Evolutionary conservation across 2,888 invertebrate genomes (phyloP).

Genomic region (Malthinus seriepunctatus): DNA sequence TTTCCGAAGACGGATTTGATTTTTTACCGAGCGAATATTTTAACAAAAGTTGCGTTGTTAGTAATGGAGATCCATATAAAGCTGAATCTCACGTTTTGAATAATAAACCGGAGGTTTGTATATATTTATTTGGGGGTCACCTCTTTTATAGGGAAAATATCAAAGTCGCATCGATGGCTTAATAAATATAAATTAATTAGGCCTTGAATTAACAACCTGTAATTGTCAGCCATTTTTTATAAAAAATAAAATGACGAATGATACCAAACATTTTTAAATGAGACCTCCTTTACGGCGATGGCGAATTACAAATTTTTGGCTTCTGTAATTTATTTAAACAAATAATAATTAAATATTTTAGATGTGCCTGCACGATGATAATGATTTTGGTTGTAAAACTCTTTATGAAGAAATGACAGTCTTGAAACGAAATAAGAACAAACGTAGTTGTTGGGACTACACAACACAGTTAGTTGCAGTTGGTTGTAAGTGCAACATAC

Average conservation of each 20-base stretch:
- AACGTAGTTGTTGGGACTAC: slow-evolving; percentile 24
- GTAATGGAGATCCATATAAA: slow-evolving; percentile 14
- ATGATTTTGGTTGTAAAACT: slow-evolving; percentile 22
- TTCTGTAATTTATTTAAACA: background rate
- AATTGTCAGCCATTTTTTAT: too few species aligned
- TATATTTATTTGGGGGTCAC: background rate
- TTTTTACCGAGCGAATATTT: slow-evolving; percentile 38
- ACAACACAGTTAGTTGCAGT: slow-evolving; percentile 27
- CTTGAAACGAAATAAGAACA: slow-evolving; percentile 12
- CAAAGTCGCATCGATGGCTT: too few species aligned
- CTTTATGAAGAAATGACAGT: slow-evolving; percentile 18
- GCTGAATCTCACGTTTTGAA: background rate
- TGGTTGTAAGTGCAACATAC: slow-evolving; percentile 38
- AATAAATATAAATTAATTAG: too few species aligned
- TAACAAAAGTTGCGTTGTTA: slow-evolving; percentile 26
- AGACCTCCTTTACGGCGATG: too few species aligned
- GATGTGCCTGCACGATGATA: slow-evolving; percentile 19
- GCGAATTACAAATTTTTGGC: background rate
- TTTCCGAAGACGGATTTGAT: slow-evolving; percentile 37
- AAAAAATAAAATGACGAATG: too few species aligned
- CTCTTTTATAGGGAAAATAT: too few species aligned
- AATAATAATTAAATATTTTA: background rate
- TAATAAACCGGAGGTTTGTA: slow-evolving; percentile 11
- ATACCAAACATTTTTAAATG: too few species aligned
- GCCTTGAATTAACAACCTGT: too few species aligned